Percentiles rank a stretch among this genome's conserved stretches.
Conservation (phyloP, 2,888 invertebrate species). For the Eristalis arbustorum region DNA sequence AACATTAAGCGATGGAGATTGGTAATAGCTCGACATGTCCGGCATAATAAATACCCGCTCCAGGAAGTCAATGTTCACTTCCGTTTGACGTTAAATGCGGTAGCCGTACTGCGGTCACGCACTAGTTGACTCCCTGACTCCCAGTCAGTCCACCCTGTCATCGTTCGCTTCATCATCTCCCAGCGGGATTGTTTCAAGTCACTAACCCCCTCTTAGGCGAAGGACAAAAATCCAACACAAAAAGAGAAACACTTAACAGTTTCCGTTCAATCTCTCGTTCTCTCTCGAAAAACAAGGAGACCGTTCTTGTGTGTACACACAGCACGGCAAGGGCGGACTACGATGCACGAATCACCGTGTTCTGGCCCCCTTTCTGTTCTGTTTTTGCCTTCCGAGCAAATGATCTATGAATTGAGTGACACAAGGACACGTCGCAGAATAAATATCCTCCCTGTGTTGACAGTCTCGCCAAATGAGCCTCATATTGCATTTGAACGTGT, state of each 20-base stretch:
- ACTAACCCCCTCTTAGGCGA: slow-evolving; percentile 31
- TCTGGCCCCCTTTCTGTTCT: background rate
- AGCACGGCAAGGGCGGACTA: background rate
- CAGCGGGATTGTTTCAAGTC: slow-evolving; percentile 23
- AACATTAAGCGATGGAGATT: background rate
- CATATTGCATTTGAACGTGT: slow-evolving; percentile 8
- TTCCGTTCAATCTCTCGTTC: slow-evolving; percentile 14
- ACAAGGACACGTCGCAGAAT: slow-evolving; percentile 1
- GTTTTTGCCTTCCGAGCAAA: slow-evolving; percentile 13
- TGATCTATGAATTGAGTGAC: slow-evolving; percentile 36
- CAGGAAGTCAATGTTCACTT: slow-evolving; percentile 52
- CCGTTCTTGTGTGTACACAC: background rate
- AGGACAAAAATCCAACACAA: background rate
- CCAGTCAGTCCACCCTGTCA: background rate
- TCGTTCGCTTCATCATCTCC: slow-evolving; percentile 6
- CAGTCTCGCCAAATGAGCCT: slow-evolving; percentile 50
- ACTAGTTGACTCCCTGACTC: slow-evolving; percentile 41
- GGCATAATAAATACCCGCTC: slow-evolving; percentile 54
- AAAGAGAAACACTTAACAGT: slow-evolving; percentile 32
- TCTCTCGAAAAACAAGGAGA: background rate
- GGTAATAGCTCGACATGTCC: slow-evolving; percentile 50
- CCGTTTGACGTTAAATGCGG: slow-evolving; percentile 64
- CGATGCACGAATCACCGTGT: slow-evolving; percentile 7
- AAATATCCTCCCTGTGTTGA: slow-evolving; percentile 43
- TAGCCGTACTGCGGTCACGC: slow-evolving; percentile 59